Base-by-base conservation (phyloP, 2,113 vertebrate species). In the Oenanthe oenanthe region DNA sequence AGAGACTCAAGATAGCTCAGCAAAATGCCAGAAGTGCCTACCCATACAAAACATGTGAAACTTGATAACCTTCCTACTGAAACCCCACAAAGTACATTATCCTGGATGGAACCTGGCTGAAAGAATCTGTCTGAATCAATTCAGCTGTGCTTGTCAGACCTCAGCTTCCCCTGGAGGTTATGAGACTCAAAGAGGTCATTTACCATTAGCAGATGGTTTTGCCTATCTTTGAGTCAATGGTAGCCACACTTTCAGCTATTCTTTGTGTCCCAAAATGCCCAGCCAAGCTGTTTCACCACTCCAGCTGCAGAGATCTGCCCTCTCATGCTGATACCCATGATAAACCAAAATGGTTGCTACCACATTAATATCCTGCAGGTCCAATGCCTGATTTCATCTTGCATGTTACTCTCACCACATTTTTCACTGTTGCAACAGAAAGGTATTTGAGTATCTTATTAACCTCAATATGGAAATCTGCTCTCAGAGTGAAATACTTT, bases 111-210 rank as follows among this genome's bases (percentile, higher is more conserved):
- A 47, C 26, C 36, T 31, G 12, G 26, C 45, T 75, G 43, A 65
- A 74, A 75, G 38, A 25, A 0, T 0, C 43, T 43, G 17, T 43
- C 43, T 45, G 43, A 20, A 38, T 54, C 13, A 51, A 2, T 56
- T 50, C 74, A 63, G 22, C 29, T 81, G 2, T 38, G 7, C 10
- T 34, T 63, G 32, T 21, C 15, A 93, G 53, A 75, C 48, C 1
- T 0, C 29, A 8, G 15, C 42, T 63, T 88, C 32, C 78, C 19
- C 31, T 42, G 17, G 7, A 75, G 45, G 2, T 82, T 36, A 15
- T 15, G 43, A 0, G 0, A n/a, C 62, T 56, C 43, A 22, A 6
- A 54, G 22, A 67, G 7, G 14, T 85, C 5, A 0, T 60, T 89
- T 8, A 57, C 8, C 45, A 40, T 36, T 56, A 80, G 53, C 21